phyloP scores from a whole-genome alignment of 2,113 vertebrate species.

The Corynorhinus townsendii region DNA sequence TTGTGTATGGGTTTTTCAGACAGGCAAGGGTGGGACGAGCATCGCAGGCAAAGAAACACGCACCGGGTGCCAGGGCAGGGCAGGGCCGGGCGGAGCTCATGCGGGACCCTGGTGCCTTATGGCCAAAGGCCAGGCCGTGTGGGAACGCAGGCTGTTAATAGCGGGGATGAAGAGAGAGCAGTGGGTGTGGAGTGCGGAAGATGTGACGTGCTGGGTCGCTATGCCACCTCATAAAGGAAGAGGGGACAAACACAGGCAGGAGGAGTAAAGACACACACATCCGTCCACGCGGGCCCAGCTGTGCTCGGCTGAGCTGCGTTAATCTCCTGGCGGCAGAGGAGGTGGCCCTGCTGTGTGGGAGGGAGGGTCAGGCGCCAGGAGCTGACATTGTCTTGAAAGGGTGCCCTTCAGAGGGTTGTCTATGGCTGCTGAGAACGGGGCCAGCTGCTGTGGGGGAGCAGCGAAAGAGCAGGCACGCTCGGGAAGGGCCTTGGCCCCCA shows the following conservation, averaged over 20 bases:
- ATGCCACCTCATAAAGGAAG: neutral
- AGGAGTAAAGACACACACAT: neutral
- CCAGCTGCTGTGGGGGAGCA: neutral
- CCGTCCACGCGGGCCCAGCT: neutral
- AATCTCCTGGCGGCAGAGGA: neutral
- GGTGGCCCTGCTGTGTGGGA: neutral
- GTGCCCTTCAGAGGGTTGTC: neutral
- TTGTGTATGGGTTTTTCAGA: neutral
- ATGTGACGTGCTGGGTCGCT: neutral
- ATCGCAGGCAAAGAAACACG: neutral
- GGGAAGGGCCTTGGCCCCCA: neutral
- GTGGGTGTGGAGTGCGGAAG: neutral
- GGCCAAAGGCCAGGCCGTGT: neutral
- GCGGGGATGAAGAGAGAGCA: neutral
- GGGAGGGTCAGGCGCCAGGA: neutral
- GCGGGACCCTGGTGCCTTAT: neutral
- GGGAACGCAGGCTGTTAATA: neutral
- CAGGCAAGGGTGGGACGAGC: neutral
- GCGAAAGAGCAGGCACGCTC: fast-evolving
- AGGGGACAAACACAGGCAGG: neutral
- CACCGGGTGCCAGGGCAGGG: fast-evolving
- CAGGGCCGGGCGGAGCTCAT: neutral
- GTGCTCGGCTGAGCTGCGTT: neutral
- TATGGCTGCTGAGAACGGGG: neutral
- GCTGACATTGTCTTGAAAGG: neutral